Percentiles rank a stretch among this genome's conserved stretches.
Evolutionary conservation across 2,113 vertebrate genomes (phyloP).

Genomic region (Steatornis caripensis): DNA sequence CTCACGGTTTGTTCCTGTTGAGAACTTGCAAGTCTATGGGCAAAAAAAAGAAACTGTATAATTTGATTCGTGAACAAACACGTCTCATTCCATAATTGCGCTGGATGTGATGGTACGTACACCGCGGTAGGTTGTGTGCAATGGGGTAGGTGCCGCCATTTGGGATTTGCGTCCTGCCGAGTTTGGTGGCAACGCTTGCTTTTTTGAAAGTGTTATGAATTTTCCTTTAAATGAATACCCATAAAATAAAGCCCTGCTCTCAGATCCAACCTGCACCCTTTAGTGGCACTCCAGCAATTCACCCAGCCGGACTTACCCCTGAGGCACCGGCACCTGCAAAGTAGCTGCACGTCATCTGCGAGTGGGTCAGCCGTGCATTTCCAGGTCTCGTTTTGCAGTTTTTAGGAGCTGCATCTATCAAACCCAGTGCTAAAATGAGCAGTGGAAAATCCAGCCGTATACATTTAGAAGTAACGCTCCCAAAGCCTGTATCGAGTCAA

Average conservation of each 20-base stretch:
- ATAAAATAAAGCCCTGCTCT: not conserved
- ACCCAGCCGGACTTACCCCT: not conserved
- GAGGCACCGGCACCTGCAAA: not conserved
- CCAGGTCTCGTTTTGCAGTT: not conserved
- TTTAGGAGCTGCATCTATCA: not conserved
- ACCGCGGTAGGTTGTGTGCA: rapidly evolving
- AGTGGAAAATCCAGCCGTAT: not conserved
- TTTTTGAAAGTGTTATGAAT: rapidly evolving
- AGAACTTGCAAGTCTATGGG: not conserved
- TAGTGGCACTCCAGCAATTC: not conserved
- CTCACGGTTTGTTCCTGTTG: not conserved
- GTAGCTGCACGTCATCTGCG: rapidly evolving
- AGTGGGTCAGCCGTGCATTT: rapidly evolving
- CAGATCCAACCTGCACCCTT: not conserved
- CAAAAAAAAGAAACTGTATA: not conserved
- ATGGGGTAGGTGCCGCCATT: rapidly evolving
- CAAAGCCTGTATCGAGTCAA: not conserved
- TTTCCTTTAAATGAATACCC: not conserved
- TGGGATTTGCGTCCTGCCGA: no score
- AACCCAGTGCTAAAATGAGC: not conserved
- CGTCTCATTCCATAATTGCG: rapidly evolving
- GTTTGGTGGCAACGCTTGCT: not conserved
- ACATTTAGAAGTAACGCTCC: not conserved
- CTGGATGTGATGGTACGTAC: no score
- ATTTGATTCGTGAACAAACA: not conserved